These are phyloP conservation scores for Vidua macroura DNA, from an alignment of 2,113 vertebrate species.

Conservation along the genomic window DNA sequence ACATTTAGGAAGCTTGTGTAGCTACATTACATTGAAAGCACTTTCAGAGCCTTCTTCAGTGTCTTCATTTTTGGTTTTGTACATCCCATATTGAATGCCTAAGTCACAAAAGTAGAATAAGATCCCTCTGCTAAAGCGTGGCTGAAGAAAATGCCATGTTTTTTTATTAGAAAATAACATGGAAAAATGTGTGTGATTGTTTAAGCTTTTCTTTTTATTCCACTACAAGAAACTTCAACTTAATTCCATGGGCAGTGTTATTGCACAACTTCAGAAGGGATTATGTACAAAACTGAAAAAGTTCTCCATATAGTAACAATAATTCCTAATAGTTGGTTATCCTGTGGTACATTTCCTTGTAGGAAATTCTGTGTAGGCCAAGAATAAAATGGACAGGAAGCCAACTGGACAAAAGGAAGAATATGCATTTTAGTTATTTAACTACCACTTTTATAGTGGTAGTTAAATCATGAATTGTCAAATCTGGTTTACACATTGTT, in stretches of 20 bases:
- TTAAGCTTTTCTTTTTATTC: neutral
- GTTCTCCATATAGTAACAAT: neutral
- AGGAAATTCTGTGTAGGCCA: neutral
- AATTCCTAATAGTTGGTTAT: neutral
- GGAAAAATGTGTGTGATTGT: neutral
- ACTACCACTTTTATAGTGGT: neutral
- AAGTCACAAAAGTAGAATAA: neutral
- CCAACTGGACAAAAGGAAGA: neutral
- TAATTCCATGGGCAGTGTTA: neutral
- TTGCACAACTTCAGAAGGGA: neutral
- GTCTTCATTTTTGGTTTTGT: neutral
- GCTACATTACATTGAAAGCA: neutral
- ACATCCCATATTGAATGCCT: neutral
- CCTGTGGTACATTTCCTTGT: neutral
- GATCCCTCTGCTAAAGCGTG: neutral
- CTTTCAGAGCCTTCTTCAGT: neutral
- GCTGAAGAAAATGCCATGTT: neutral
- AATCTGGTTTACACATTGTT: neutral
- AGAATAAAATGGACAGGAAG: constrained; percentile 21
- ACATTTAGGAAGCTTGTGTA: neutral
- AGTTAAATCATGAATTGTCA: neutral
- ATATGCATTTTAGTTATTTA: neutral
- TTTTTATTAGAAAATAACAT: neutral
- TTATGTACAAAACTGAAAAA: neutral
- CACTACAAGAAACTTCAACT: neutral